Conservation (phyloP, 2,888 invertebrate genomes). For the Pyrocoelia pectoralis region DNA sequence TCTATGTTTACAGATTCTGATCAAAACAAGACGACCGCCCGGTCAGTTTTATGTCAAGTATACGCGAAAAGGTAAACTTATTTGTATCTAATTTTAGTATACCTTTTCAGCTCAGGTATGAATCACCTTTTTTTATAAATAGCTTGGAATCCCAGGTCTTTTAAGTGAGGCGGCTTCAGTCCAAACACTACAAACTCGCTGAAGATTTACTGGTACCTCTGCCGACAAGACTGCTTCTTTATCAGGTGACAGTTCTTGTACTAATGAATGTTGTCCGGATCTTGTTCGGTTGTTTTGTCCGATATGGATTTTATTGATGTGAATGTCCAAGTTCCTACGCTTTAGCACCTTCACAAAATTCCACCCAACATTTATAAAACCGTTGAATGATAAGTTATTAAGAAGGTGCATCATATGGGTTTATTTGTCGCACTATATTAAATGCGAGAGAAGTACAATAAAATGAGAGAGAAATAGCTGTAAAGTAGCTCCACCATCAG, state of each 20-base stretch:
- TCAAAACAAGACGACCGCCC: slow-evolving; percentile 56
- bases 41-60: slow-evolving; percentile 46
- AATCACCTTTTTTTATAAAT: slow-evolving; percentile 34
- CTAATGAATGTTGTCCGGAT: slow-evolving; percentile 57
- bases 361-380: slow-evolving; percentile 21
- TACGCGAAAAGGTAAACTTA: slow-evolving; percentile 39
- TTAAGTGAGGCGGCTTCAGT: slow-evolving; percentile 46
- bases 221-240: slow-evolving; percentile 57
- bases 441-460: too few species aligned
- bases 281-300: slow-evolving; percentile 48
- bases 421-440: too few species aligned
- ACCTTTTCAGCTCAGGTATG: slow-evolving; percentile 29
- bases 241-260: slow-evolving; percentile 58
- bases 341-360: slow-evolving; percentile 34
- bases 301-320: slow-evolving; percentile 37
- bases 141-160: slow-evolving; percentile 38
- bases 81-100: slow-evolving; percentile 13
- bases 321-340: slow-evolving; percentile 33
- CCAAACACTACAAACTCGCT: slow-evolving; percentile 52
- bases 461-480: too few species aligned
- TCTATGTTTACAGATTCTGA: slow-evolving; percentile 56
- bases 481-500: too few species aligned
- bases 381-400: too few species aligned
- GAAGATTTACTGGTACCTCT: slow-evolving; percentile 55
- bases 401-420: too few species aligned